phyloP scores from a whole-genome alignment of 2,888 invertebrate species.

The Lamellibrachia satsuma region DNA sequence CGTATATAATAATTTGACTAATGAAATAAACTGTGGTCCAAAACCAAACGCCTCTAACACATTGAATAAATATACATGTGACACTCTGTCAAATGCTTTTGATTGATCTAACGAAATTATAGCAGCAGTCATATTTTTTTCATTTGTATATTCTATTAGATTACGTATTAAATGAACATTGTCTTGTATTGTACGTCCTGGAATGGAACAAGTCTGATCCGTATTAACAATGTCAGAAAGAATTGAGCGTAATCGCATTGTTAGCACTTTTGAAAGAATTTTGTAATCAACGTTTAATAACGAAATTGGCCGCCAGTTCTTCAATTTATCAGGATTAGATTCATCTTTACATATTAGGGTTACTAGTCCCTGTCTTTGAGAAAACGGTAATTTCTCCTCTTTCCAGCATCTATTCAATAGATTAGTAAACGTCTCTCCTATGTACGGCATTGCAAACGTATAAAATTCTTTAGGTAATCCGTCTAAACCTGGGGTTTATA shows the following conservation, averaged over 20 bases:
- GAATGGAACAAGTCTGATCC: constrained; percentile 24
- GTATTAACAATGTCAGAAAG: neutral
- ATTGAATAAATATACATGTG: too few relatives aligned
- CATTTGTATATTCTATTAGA: too few relatives aligned
- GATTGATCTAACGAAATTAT: too few relatives aligned
- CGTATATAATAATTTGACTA: too few relatives aligned
- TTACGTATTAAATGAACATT: neutral
- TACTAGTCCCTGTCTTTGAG: neutral
- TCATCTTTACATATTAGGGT: neutral
- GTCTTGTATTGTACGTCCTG: constrained; percentile 22
- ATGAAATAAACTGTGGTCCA: too few relatives aligned
- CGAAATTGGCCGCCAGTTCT: constrained; percentile 23
- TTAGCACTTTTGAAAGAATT: neutral
- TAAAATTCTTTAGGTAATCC: too few relatives aligned
- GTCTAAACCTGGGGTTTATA: too few relatives aligned
- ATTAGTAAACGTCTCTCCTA: neutral
- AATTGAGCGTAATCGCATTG: neutral
- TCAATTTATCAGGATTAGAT: neutral
- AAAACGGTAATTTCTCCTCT: neutral
- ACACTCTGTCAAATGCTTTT: too few relatives aligned
- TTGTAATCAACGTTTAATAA: constrained; percentile 22
- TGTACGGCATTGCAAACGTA: too few relatives aligned
- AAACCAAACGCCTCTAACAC: too few relatives aligned
- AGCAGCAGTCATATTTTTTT: too few relatives aligned
- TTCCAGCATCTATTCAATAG: neutral